Evolutionary conservation across 2,888 invertebrate species (phyloP).

Genomic region (Amorpha juglandis): DNA sequence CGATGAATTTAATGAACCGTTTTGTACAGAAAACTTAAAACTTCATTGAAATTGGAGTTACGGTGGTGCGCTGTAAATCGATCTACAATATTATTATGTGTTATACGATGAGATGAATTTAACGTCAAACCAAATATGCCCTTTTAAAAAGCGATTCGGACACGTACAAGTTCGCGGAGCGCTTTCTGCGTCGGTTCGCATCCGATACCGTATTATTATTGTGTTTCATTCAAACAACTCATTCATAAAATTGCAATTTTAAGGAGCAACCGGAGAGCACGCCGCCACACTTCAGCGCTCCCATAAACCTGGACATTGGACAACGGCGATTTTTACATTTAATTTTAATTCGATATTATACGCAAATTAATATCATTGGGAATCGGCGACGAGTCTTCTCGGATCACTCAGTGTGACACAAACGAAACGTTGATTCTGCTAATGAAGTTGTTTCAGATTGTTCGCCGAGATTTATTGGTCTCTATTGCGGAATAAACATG

Average conservation of each 20-base stretch:
- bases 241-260: slow-evolving; percentile 81
- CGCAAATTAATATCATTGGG: slow-evolving; percentile 31
- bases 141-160: slow-evolving; percentile 55
- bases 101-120: slow-evolving; percentile 68
- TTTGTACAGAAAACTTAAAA: slow-evolving; percentile 13
- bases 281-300: slow-evolving; percentile 64
- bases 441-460: slow-evolving; percentile 77
- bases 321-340: slow-evolving; percentile 48
- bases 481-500: slow-evolving; percentile 69
- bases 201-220: slow-evolving; percentile 67
- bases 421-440: slow-evolving; percentile 62
- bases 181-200: slow-evolving; percentile 62
- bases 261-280: slow-evolving; percentile 66
- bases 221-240: slow-evolving; percentile 80
- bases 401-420: slow-evolving; percentile 53
- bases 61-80: slow-evolving; percentile 35
- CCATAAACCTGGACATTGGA: slow-evolving; percentile 59
- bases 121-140: slow-evolving; percentile 52
- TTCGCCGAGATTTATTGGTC: slow-evolving; percentile 70
- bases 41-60: slow-evolving; percentile 28
- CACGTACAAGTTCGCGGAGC: slow-evolving; percentile 54
- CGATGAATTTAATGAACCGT: neutral
- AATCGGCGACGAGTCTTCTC: slow-evolving; percentile 44
- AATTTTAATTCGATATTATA: slow-evolving; percentile 49
- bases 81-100: slow-evolving; percentile 59